Conservation (phyloP, 2,113 vertebrate genomes). For the Oriolus oriolus region DNA sequence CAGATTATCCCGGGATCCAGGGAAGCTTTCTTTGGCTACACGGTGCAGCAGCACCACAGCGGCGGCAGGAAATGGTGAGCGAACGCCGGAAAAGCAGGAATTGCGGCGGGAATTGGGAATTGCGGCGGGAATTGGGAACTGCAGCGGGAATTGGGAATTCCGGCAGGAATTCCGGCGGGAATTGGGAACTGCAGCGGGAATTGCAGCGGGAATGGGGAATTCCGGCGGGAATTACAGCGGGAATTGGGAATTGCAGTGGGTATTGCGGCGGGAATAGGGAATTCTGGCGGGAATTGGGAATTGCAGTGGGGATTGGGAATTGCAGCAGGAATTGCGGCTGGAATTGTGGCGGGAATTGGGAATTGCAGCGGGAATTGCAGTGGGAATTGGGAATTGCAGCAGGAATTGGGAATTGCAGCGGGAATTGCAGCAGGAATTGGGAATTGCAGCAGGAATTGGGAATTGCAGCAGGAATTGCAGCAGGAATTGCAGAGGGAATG, state of each 20-base stretch:
- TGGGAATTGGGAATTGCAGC: fast-evolving
- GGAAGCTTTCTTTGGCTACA: slow-evolving; percentile 93
- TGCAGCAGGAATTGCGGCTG: fast-evolving
- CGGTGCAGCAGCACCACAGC: slow-evolving; percentile 91
- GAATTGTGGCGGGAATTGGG: fast-evolving
- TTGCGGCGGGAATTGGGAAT: fast-evolving
- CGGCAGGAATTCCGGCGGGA: fast-evolving
- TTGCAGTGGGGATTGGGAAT: fast-evolving
- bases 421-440: no score
- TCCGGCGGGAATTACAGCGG: fast-evolving
- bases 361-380: fast-evolving
- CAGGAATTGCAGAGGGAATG: fast-evolving
- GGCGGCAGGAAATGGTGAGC: slow-evolving; percentile 91
- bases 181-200: fast-evolving
- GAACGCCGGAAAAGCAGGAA: fast-evolving
- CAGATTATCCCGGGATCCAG: slow-evolving; percentile 85
- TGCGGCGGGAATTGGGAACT: fast-evolving
- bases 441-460: fast-evolving
- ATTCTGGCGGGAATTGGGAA: fast-evolving
- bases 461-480: fast-evolving
- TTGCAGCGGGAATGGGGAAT: fast-evolving
- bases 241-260: no score
- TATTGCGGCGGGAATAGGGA: fast-evolving
- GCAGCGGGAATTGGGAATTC: fast-evolving
- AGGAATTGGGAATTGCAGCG: fast-evolving